Conservation (phyloP, 2,113 vertebrate genomes). For the Nesogale talazaci region DNA sequence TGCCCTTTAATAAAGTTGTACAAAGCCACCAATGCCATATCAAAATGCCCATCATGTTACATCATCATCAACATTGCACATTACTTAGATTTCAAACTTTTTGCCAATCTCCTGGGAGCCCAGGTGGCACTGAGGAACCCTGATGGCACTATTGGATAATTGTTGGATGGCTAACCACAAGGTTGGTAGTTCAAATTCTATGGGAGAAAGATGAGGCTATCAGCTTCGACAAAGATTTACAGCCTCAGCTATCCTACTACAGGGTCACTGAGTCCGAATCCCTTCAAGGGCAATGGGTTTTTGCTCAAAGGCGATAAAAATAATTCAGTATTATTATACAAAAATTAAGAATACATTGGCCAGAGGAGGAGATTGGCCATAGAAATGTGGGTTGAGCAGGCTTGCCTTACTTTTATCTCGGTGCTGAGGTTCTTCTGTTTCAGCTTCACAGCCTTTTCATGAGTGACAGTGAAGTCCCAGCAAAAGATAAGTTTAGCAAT, state of each 20-base stretch:
- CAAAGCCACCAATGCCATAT: not conserved
- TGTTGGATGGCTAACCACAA: no score
- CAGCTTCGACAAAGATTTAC: no score
- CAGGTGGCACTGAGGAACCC: no score
- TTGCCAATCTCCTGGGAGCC: no score
- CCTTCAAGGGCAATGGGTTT: no score
- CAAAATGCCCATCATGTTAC: conserved; percentile 6
- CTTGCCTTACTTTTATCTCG: conserved; percentile 92
- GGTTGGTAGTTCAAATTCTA: no score
- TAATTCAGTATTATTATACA: not conserved
- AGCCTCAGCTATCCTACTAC: no score
- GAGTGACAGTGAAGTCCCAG: conserved; percentile 96
- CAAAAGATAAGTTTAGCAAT: conserved; percentile 92
- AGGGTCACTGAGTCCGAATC: no score
- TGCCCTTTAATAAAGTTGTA: not conserved
- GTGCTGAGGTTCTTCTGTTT: conserved; percentile 92
- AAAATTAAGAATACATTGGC: not conserved
- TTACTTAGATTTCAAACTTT: not conserved
- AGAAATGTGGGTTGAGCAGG: not conserved
- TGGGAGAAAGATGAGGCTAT: no score
- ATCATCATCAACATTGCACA: not conserved
- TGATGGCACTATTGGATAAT: no score
- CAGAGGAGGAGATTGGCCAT: not conserved
- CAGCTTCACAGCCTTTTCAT: conserved; percentile 91
- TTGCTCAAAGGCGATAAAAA: not conserved